Evolutionary conservation across 2,113 vertebrate genomes (phyloP).

Genomic region (Xiphophorus hellerii): DNA sequence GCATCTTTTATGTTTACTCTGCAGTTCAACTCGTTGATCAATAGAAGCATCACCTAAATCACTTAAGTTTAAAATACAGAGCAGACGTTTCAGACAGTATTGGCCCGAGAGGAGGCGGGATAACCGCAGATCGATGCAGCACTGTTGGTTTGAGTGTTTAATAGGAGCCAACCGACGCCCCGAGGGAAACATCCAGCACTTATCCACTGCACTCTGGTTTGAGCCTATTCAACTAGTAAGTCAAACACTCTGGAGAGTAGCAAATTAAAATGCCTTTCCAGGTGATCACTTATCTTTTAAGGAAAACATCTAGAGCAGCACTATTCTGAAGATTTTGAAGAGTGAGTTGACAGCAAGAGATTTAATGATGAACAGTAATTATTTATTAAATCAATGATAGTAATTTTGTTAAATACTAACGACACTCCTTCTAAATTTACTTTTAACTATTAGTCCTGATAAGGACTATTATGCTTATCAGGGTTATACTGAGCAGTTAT

Average conservation of each 20-base stretch:
- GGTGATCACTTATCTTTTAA: conserved; percentile 43
- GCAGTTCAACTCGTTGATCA: conserved; percentile 40
- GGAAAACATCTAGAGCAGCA: conserved; percentile 14
- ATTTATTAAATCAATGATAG: conserved; percentile 20
- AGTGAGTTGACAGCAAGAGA: conserved; percentile 7
- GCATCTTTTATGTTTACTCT: conserved; percentile 40
- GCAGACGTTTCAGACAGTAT: conserved; percentile 31
- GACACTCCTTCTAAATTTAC: background rate
- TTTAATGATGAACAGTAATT: conserved; percentile 10
- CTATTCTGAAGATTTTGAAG: conserved; percentile 27
- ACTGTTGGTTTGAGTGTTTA: conserved; percentile 63
- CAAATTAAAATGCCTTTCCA: conserved; percentile 57
- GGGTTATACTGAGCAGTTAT: background rate
- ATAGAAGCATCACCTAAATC: conserved; percentile 39
- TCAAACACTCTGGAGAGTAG: conserved; percentile 44
- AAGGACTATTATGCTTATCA: background rate
- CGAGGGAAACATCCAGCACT: conserved; percentile 54
- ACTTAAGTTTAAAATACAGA: conserved; percentile 51
- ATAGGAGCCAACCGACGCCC: conserved; percentile 50
- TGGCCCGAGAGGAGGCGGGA: conserved; percentile 46
- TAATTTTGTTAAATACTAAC: background rate
- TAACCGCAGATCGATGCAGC: conserved; percentile 59
- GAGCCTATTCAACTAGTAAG: conserved; percentile 40
- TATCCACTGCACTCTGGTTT: conserved; percentile 55
- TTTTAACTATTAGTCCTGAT: background rate